Evolutionary conservation across 2,113 vertebrate species (phyloP), one percentile per base, ranked within the genome.

Genomic region (Nettapus auritus): DNA sequence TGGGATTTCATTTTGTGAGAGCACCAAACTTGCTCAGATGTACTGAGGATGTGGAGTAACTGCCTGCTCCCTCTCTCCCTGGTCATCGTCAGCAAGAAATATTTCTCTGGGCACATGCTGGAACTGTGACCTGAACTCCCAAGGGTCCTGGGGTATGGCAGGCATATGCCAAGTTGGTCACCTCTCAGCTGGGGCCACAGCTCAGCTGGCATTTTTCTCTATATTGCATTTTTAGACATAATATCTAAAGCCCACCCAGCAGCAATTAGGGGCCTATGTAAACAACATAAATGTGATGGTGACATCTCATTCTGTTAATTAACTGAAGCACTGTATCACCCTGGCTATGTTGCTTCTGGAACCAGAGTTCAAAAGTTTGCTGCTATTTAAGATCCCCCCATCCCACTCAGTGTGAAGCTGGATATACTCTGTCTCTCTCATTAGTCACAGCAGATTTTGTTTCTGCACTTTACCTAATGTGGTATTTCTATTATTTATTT

Each of bases 401-500:
- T 66, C 9, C 50, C 48, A 44, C 20, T 87, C 29, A 5, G 25
- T 56, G 16, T 57, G 44, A 82, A 84, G 52, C 15, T 90, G 48
- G 18, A 55, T 78, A 62, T 66, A 81, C 13, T 22, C 71, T 36
- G 20, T 55, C 5, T 56, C 31, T 75, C n/a, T 89, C 60, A 67
- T 71, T 78, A 87, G 42, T 82, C 38, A 64, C 63, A 92, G 50
- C 5, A 94, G 63, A 80, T 70, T 89, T 82, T 90, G 38, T 48
- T 91, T 90, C 60, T 89, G 60, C 18, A 53, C 13, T 40, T 83
- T 67, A 33, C 68, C 36, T 55, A 67, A 83, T 52, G 67, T 74
- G 77, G 28, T 52, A 81, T 85, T 93, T 56, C 64, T 83, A 12
- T 77, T 93, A 88, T 93, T 95, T 94, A 94, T 91, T 93, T 92